These are phyloP conservation scores for Silurus asotus DNA, from an alignment of 2,113 vertebrate species.

Conservation along the genomic window DNA sequence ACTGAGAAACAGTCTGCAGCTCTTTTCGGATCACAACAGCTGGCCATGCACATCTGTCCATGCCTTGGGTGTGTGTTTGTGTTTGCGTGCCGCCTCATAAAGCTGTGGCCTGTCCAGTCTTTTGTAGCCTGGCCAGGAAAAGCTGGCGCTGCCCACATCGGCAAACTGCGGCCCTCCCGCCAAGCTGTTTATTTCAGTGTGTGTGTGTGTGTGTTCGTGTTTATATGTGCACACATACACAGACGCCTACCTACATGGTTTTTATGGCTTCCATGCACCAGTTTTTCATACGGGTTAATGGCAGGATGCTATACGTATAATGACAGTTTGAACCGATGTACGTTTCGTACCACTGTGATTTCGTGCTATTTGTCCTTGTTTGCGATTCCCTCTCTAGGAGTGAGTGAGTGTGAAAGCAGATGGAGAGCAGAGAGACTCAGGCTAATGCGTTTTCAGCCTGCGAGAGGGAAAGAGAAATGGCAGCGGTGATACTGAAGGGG, in stretches of 20 bases:
- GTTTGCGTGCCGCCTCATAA: slow-evolving; percentile 17
- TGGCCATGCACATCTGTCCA: slow-evolving; percentile 27
- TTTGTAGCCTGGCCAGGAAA: slow-evolving; percentile 30
- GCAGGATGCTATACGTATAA: slow-evolving; percentile 12
- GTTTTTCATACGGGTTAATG: slow-evolving; percentile 17
- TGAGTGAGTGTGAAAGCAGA: slow-evolving; percentile 51
- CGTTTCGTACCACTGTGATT: slow-evolving; percentile 7
- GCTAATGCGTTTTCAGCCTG: slow-evolving; percentile 15
- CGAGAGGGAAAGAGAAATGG: neutral
- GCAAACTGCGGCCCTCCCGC: neutral
- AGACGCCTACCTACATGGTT: neutral
- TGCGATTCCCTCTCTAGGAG: neutral
- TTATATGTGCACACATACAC: neutral
- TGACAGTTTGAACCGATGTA: neutral
- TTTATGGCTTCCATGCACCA: slow-evolving; percentile 2
- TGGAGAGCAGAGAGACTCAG: neutral
- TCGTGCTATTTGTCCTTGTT: slow-evolving; percentile 1
- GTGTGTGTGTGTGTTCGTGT: slow-evolving; percentile 20
- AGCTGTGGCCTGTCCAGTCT: neutral
- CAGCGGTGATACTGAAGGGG: too few relatives aligned
- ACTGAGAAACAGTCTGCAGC: neutral
- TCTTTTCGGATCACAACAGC: slow-evolving; percentile 6
- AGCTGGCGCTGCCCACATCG: neutral
- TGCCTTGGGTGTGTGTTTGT: slow-evolving; percentile 13
- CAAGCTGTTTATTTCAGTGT: slow-evolving; percentile 16